A percentile compares a stretch with the other conserved stretches of the same genome.
These are phyloP conservation scores for Haliclystus octoradiatus DNA, from an alignment of 30 jellyfish, hydroid and myxozoan species.

Conservation along the genomic window DNA sequence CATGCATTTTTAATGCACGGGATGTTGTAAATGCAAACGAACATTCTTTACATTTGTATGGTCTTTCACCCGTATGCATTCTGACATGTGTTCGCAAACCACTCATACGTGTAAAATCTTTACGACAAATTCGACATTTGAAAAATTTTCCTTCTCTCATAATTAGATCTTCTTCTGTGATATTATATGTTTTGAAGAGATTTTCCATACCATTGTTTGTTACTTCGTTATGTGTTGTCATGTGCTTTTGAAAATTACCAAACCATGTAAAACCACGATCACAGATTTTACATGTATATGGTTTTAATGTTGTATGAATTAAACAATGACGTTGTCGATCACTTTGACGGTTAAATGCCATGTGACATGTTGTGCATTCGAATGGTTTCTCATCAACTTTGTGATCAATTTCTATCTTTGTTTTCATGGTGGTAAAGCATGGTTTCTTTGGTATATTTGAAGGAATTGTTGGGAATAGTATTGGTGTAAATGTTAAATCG, in stretches of 20 bases:
- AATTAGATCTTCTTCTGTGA: constrained; percentile 64
- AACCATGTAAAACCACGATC: constrained; percentile 93
- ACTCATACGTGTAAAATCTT: constrained; percentile 68
- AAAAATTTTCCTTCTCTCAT: constrained; percentile 47
- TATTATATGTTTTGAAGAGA: constrained; percentile 5
- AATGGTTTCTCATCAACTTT: neutral
- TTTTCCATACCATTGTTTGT: constrained; percentile 10
- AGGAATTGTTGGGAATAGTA: neutral
- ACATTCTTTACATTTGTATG: constrained; percentile 66
- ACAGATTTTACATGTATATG: constrained; percentile 66
- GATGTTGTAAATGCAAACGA: constrained; percentile 80
- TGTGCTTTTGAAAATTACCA: constrained; percentile 89
- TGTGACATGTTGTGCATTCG: constrained; percentile 34
- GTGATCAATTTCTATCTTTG: neutral
- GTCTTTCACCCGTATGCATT: constrained; percentile 89
- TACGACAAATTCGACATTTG: constrained; percentile 65
- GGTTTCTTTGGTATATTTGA: neutral
- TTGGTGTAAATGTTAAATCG: constrained; percentile 3
- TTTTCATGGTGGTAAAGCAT: neutral
- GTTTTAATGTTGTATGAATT: constrained; percentile 40
- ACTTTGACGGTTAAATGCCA: constrained; percentile 36
- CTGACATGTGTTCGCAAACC: constrained; percentile 83
- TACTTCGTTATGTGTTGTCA: constrained; percentile 45
- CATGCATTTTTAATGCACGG: constrained; percentile 81
- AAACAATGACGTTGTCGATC: constrained; percentile 60